Conservation (phyloP, 1,140 invertebrate species). For the Scaptomyza graminum region DNA sequence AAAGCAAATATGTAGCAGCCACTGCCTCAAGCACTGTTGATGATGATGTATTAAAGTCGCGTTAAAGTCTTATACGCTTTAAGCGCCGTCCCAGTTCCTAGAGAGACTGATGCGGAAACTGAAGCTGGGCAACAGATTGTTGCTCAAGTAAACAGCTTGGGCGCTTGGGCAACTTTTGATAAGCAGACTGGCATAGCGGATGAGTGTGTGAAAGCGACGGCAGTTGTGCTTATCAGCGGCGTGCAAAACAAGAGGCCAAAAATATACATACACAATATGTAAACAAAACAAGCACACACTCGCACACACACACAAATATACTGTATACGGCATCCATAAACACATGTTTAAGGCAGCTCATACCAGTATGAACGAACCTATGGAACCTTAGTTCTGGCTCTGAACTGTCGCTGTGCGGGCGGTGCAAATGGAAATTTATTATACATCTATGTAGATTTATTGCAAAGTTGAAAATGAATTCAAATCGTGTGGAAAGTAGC, state of each 20-base stretch:
- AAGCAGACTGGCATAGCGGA: constrained; percentile 34
- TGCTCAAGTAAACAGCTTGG: constrained; percentile 79
- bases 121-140: constrained; percentile 70
- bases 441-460: constrained; percentile 77
- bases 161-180: constrained; percentile 73
- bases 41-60: constrained; percentile 75
- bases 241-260: constrained; percentile 80
- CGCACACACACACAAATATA: constrained; percentile 1
- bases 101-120: constrained; percentile 23
- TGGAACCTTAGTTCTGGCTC: background rate
- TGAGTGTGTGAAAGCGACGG: constrained; percentile 1
- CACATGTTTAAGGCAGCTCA: constrained; percentile 71
- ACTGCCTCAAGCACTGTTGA: constrained; percentile 19
- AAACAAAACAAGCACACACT: constrained; percentile 42
- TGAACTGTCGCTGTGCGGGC: constrained; percentile 27
- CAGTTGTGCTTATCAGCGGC: constrained; percentile 59
- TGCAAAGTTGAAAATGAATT: constrained; percentile 72
- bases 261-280: constrained; percentile 78
- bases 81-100: constrained; percentile 25
- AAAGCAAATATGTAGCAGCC: constrained; percentile 22
- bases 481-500: constrained; percentile 45
- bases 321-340: constrained; percentile 53
- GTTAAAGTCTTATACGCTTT: constrained; percentile 72
- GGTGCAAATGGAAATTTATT: constrained; percentile 74
- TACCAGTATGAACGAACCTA: constrained; percentile 72